These are phyloP conservation scores for Crotalus tigris DNA, from an alignment of 2,113 vertebrate species.

Conservation along the genomic window DNA sequence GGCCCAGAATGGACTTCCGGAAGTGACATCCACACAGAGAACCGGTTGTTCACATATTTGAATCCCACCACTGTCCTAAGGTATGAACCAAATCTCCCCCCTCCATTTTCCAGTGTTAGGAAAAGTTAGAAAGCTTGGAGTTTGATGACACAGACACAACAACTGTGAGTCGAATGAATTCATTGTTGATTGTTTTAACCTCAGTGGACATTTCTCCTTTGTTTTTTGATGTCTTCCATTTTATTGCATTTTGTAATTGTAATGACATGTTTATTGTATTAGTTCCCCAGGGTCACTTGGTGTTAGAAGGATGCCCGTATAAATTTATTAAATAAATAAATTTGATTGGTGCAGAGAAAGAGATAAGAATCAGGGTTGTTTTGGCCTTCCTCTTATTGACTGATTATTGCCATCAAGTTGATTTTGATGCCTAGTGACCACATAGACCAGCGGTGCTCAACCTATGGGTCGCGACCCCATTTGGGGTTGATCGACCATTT, in stretches of 20 bases:
- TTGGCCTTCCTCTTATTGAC: not conserved
- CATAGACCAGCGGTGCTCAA: not conserved
- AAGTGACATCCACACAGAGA: no score
- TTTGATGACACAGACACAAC: not conserved
- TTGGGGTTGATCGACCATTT: no score
- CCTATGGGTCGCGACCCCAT: no score
- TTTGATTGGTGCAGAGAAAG: not conserved
- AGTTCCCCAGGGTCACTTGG: not conserved
- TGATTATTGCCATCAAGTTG: not conserved
- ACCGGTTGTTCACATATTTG: no score
- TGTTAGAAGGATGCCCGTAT: not conserved
- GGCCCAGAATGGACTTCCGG: no score
- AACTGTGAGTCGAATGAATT: not conserved
- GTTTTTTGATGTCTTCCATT: not conserved
- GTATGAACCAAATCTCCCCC: not conserved
- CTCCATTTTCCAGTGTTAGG: not conserved
- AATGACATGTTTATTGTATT: not conserved
- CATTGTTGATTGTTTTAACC: not conserved
- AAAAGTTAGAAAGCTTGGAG: not conserved
- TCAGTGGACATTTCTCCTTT: not conserved
- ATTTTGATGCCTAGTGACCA: not conserved
- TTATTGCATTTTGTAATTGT: not conserved
- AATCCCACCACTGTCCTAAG: not conserved
- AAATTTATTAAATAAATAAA: not conserved
- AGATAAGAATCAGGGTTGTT: not conserved